Evolutionary conservation across 2,113 vertebrate genomes (phyloP), one percentile per base, ranked within the genome.

Genomic region (Hipposideros armiger): DNA sequence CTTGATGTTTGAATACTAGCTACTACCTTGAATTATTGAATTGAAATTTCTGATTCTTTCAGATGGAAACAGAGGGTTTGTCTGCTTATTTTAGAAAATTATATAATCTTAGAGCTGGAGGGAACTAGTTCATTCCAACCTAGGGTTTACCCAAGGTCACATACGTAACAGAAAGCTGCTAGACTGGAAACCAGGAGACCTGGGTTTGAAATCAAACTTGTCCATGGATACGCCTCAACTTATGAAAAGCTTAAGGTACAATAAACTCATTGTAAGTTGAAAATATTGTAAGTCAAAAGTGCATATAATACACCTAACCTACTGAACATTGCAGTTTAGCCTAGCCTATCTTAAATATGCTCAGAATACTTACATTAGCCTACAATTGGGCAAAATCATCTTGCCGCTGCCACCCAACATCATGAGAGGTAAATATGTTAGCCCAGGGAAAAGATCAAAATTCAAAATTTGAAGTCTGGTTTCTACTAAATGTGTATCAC

Each of bases 11-110:
- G 32, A 92, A 74, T 72, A 36, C 45, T 54, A 56, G 17, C 17
- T 26, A 85, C 32, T 32, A 47, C 88, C 20, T 82, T 81, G 42
- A 67, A 77, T 74, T 66, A 87, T 0, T 87, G 19, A 82, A 96
- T 2, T 54, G 5, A 83, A 93, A 83, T 52, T 72, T 85, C 32
- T 92, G 6, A 11, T 87, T 74, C n/a, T 69, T 45, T 42, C 13
- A 47, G 40, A 94, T 36, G 70, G 70, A 87, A 88, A 88, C 0
- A 78, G 19, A 60, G 22, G 11, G 15, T 52, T 67, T 42, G 19
- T 80, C 4, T 45, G 13, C 73, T 87, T 70, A 88, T 64, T 93
- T 94, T 84, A 81, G 76, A 81, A 94, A 90, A 76, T 40, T 42
- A 64, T 40, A 50, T 78, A 42, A 90, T 42, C 91, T 91, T 85